A percentile compares a stretch with the other conserved stretches of the same genome.
Conservation (phyloP, 2,888 invertebrate genomes). For the Brachycybe producta region DNA sequence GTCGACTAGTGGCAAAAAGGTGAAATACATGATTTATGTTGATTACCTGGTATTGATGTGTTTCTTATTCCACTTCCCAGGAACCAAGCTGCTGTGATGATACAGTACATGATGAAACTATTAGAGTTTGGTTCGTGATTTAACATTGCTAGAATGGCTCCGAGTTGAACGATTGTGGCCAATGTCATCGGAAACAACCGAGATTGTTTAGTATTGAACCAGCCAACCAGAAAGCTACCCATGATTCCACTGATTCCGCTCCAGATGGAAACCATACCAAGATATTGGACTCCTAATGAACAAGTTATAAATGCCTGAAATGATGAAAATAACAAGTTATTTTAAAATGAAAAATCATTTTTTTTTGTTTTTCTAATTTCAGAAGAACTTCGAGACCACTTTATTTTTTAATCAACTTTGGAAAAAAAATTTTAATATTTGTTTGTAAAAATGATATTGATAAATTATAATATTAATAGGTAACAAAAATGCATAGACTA, state of each 20-base stretch:
- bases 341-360: not conserved
- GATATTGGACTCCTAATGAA: not conserved
- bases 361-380: not conserved
- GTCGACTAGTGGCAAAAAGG: too few relatives aligned
- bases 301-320: conserved; percentile 11
- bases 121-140: not conserved
- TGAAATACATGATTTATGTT: too few relatives aligned
- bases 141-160: not conserved
- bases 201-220: conserved; percentile 5
- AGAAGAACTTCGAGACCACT: not conserved
- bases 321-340: not conserved
- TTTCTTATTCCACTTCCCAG: conserved; percentile 1
- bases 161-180: not conserved
- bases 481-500: too few relatives aligned
- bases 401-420: not conserved
- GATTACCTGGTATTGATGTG: not conserved
- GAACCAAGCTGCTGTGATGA: not conserved
- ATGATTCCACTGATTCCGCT: not conserved
- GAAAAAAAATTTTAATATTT: too few relatives aligned
- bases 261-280: conserved; percentile 7
- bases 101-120: not conserved
- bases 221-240: conserved; percentile 1
- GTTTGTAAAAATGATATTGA: too few relatives aligned
- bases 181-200: not conserved
- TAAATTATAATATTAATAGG: too few relatives aligned